Evolutionary conservation across 35 echinoderm and acorn worm genomes (phyloP), one percentile per base, ranked within the genome.

Genomic region (Lytechinus pictus): DNA sequence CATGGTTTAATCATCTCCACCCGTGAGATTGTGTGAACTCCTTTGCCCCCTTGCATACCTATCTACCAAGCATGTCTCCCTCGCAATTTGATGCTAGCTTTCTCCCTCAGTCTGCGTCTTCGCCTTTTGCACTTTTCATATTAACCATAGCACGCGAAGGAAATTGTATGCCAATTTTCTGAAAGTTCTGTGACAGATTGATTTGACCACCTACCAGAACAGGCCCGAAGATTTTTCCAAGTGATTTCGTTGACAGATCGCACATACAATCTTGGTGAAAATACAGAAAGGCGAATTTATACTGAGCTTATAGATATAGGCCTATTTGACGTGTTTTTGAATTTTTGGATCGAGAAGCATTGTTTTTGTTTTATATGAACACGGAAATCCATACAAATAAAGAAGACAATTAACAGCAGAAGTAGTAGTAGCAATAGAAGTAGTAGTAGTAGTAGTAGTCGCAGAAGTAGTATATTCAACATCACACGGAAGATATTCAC

Each of bases 141-240:
- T 79, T 79, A 79, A 79, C 66, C 66, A 79, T 79, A 79, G 66
- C 66, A 79, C 66, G 66, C 66, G 66, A 79, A 79, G 66, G 66
- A 79, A 79, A 79, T 79, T 79, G 66, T 79, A 79, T 79, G 66
- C 66, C 19, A 79, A 79, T 79, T 79, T n/a, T 79, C 66, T 79
- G 66, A 79, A 79, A 79, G 66, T 79, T 79, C 66, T 79, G 66
- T 79, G 66, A 79, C 66, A 79, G 66, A 79, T 79, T 79, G 66
- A 79, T 79, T 79, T 79, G 66, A 79, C 66, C 66, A 79, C 66
- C 66, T 79, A 79, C 66, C 66, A 79, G 66, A 79, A 79, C 66
- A 19, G 7, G 66, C 66, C 56, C 56, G 19, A 79, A 60, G 66
- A 27, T 79, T 79, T 79, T 3, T n/a, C n/a, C 19, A 79, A 79